A percentile compares a stretch with the other conserved stretches of the same genome.
Evolutionary conservation across 1,140 invertebrate species (phyloP).

Genomic region (Laupala kohalensis): DNA sequence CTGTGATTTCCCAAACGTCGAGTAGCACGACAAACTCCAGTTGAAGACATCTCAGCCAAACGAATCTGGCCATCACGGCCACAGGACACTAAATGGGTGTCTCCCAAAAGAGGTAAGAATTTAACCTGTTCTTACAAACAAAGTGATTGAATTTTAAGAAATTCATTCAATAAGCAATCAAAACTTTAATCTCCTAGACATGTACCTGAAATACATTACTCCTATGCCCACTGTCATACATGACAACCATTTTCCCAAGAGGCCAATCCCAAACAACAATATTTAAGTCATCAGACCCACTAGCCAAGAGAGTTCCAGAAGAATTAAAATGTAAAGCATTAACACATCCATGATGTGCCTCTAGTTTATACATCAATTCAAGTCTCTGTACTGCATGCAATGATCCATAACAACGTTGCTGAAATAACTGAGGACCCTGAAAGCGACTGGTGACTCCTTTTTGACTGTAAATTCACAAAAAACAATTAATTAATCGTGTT

Average conservation of each 20-base stretch:
- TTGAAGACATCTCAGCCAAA: slow-evolving; percentile 37
- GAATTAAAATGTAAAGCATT: slow-evolving; percentile 85
- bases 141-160: too few relatives aligned
- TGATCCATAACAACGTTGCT: slow-evolving; percentile 63
- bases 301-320: slow-evolving; percentile 59
- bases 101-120: slow-evolving; percentile 52
- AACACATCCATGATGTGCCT: slow-evolving; percentile 76
- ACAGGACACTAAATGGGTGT: slow-evolving; percentile 73
- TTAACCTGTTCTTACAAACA: too few relatives aligned
- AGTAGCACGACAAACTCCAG: slow-evolving; percentile 35
- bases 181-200: too few relatives aligned
- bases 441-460: slow-evolving; percentile 33
- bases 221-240: slow-evolving; percentile 64
- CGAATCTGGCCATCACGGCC: slow-evolving; percentile 79
- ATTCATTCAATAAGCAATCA: too few relatives aligned
- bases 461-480: slow-evolving; percentile 35
- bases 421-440: slow-evolving; percentile 44
- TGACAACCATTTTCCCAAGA: slow-evolving; percentile 42
- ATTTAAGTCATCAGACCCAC: slow-evolving; percentile 80
- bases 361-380: slow-evolving; percentile 62
- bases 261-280: slow-evolving; percentile 88
- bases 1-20: slow-evolving; percentile 53
- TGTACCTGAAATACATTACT: slow-evolving; percentile 84
- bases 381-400: slow-evolving; percentile 69
- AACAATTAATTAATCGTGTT: too few relatives aligned